Conservation (phyloP, 2,888 invertebrate genomes). For the Conchocele bisecta region DNA sequence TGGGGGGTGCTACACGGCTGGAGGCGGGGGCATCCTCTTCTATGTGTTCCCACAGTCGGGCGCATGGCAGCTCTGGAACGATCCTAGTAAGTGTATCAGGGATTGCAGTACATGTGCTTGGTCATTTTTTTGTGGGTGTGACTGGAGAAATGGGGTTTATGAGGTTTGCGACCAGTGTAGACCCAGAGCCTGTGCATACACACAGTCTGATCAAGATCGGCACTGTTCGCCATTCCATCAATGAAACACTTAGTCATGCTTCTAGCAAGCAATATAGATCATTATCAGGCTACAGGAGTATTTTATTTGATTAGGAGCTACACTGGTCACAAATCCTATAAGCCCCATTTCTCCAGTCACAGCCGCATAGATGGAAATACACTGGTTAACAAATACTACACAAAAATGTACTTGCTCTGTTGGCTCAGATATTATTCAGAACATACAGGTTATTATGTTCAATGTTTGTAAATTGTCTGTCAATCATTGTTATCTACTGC, state of each 20-base stretch:
- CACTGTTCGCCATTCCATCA: neutral
- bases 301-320: no score
- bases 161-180: neutral
- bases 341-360: no score
- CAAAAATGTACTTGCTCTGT: no score
- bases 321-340: no score
- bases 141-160: neutral
- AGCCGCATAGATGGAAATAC: no score
- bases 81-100: slow-evolving; percentile 71
- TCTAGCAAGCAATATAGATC: no score
- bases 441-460: no score
- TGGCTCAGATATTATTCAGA: no score
- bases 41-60: slow-evolving; percentile 69
- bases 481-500: no score
- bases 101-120: neutral
- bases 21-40: slow-evolving; percentile 77
- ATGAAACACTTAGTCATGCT: neutral
- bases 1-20: slow-evolving; percentile 77
- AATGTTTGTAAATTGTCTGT: no score
- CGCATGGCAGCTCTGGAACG: slow-evolving; percentile 65
- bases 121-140: neutral
- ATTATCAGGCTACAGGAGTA: no score
- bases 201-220: neutral
- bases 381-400: no score
- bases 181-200: neutral